Evolutionary conservation across 1,140 invertebrate genomes (phyloP), one percentile per base, ranked within the genome.

Genomic region (Drosophila ironensis): DNA sequence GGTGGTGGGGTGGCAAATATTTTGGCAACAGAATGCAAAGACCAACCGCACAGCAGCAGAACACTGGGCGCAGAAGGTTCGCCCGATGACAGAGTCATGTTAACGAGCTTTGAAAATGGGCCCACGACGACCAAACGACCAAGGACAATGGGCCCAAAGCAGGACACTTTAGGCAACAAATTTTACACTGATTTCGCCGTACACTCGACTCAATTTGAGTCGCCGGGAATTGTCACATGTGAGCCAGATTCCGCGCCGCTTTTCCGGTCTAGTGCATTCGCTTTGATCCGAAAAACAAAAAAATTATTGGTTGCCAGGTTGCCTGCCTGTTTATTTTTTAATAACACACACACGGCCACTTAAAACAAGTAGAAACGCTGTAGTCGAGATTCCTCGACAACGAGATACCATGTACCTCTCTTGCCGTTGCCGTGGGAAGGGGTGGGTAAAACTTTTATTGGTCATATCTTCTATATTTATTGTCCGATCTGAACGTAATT

Each of bases 21-120:
- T 78, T 84, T 84, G 78, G 74, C 80, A 78, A 54, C 80, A 53
- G 78, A 74, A 71, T 86, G 80, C 80, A 74, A 52, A n/a, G n/a
- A n/a, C n/a, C n/a, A n/a, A n/a, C n/a, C n/a, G n/a, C n/a, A n/a
- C n/a, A n/a, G n/a, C n/a, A n/a, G n/a, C n/a, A n/a, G n/a, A n/a
- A n/a, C n/a, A n/a, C n/a, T n/a, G n/a, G n/a, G n/a, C n/a, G n/a
- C n/a, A n/a, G n/a, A n/a, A n/a, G n/a, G n/a, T n/a, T n/a, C n/a
- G 48, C 73, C 28, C 59, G 73, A 77, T 82, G 77, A 82, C 73
- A 82, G 63, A 6, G 74, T 25, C 54, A 70, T 71, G 80, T 86
- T 84, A 86, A 84, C 78, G 77, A 72, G 61, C 68, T 72, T 40
- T n/a, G 46, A 53, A 72, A 75, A 59, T 74, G 76, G 72, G 47